Conservation (phyloP, 2,113 vertebrate species). For the Ivindomyrus marchei region DNA sequence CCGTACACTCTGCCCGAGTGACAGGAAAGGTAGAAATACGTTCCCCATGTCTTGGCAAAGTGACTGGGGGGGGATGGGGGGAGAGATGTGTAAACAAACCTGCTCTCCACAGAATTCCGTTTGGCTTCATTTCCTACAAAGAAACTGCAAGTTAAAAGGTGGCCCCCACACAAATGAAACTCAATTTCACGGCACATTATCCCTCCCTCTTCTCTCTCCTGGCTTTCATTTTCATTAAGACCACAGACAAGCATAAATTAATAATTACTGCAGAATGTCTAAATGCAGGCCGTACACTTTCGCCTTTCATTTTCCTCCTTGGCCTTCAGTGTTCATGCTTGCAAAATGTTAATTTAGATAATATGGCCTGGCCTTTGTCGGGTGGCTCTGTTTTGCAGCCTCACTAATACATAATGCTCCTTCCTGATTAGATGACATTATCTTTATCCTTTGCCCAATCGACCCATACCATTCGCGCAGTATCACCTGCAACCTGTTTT, state of each 20-base stretch:
- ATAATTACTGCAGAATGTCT: conserved; percentile 99
- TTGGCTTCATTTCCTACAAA: conserved; percentile 70
- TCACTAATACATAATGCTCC: conserved; percentile 96
- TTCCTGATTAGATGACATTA: conserved; percentile 96
- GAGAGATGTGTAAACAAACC: conserved; percentile 29
- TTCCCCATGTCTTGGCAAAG: background rate
- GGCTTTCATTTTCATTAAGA: conserved; percentile 99
- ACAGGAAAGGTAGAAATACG: background rate
- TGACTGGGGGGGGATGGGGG: background rate
- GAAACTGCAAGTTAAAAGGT: conserved; percentile 79
- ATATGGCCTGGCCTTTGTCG: conserved; percentile 90
- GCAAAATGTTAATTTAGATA: conserved; percentile 99
- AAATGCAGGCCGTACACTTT: conserved; percentile 82
- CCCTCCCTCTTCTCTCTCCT: conserved; percentile 96
- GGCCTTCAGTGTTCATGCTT: conserved; percentile 90
- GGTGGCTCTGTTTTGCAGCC: conserved; percentile 90
- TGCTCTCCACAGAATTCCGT: conserved; percentile 39
- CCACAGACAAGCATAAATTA: conserved; percentile 99
- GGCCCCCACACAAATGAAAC: conserved; percentile 94
- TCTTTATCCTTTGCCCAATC: conserved; percentile 88
- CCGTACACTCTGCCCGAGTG: background rate
- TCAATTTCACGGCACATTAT: conserved; percentile 99
- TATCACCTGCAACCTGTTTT: conserved; percentile 55
- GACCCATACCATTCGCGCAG: conserved; percentile 70
- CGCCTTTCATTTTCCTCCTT: conserved; percentile 74